These are phyloP conservation scores for Drosophila kuntzei DNA, from an alignment of 2,888 invertebrate species.

Conservation along the genomic window DNA sequence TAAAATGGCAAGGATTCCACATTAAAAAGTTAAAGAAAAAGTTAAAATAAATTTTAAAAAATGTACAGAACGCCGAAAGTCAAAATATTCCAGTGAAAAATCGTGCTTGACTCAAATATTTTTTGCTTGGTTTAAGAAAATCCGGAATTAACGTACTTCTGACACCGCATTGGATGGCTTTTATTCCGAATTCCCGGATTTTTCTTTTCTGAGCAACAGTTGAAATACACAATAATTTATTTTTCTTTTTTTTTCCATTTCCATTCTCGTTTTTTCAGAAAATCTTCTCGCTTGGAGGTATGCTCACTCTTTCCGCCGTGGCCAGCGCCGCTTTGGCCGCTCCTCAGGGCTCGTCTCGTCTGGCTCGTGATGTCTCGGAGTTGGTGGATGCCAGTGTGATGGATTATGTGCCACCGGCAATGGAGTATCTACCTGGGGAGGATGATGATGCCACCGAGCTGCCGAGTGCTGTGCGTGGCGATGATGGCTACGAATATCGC, in stretches of 20 bases:
- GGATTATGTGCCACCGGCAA: conserved; percentile 59
- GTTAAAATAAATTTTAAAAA: too few relatives aligned
- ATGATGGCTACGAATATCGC: conserved; percentile 74
- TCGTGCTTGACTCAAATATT: too few relatives aligned
- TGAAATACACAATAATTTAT: conserved; percentile 12
- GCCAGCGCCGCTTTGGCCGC: conserved; percentile 69
- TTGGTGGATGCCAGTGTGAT: conserved; percentile 45
- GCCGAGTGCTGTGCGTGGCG: conserved; percentile 50
- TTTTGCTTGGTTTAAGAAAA: too few relatives aligned
- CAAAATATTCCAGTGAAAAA: too few relatives aligned
- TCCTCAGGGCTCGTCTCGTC: conserved; percentile 46
- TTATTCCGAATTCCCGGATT: too few relatives aligned
- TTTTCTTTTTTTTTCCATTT: background rate
- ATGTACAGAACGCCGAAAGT: too few relatives aligned
- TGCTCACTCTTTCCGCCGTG: conserved; percentile 67
- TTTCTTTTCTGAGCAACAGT: too few relatives aligned
- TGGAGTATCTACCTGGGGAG: conserved; percentile 49
- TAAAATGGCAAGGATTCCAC: too few relatives aligned
- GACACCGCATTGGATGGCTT: too few relatives aligned
- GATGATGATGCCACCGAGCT: conserved; percentile 17
- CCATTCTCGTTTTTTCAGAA: conserved; percentile 59
- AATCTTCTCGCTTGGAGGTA: conserved; percentile 68
- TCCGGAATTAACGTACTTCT: too few relatives aligned
- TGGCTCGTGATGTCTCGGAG: conserved; percentile 77
- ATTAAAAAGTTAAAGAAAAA: too few relatives aligned